Percentiles rank a stretch among this genome's conserved stretches.
phyloP scores from a whole-genome alignment of 2,113 vertebrate genomes.

The Lampris megalopsis region DNA sequence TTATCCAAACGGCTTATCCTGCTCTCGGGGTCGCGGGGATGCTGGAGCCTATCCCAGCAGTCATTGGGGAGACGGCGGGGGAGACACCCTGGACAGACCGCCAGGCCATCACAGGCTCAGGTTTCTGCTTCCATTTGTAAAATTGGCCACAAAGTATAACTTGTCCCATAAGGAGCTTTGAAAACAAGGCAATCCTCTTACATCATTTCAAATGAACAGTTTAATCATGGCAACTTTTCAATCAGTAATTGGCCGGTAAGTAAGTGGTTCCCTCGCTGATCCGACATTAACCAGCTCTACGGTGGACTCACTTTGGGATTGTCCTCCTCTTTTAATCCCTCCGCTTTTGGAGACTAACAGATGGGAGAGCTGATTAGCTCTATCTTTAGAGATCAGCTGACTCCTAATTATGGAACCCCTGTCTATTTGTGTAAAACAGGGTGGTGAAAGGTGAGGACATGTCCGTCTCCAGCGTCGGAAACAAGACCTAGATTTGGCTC shows the following conservation, averaged over 20 bases:
- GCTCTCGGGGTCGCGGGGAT: too few relatives aligned
- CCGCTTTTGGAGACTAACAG: not conserved
- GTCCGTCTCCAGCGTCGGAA: not conserved
- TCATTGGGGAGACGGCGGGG: too few relatives aligned
- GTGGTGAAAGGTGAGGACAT: not conserved
- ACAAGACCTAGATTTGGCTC: constrained; percentile 14
- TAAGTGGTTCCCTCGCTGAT: not conserved
- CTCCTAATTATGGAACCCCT: constrained; percentile 21
- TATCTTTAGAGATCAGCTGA: constrained; percentile 37
- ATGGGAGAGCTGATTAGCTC: constrained; percentile 44
- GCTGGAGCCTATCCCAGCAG: too few relatives aligned
- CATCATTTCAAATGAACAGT: not conserved
- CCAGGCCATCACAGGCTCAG: too few relatives aligned
- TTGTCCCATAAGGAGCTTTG: not conserved
- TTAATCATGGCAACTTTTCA: not conserved
- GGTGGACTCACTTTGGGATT: not conserved
- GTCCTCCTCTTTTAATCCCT: constrained; percentile 25
- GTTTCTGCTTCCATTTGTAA: too few relatives aligned
- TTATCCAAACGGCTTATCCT: too few relatives aligned
- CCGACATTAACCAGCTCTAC: not conserved
- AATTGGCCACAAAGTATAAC: too few relatives aligned
- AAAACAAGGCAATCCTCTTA: not conserved
- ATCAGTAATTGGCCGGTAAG: not conserved
- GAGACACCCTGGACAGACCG: too few relatives aligned
- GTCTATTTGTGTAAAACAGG: not conserved